Conservation (phyloP, 2,797 vertebrate species). For the Pelobates cultripes region DNA sequence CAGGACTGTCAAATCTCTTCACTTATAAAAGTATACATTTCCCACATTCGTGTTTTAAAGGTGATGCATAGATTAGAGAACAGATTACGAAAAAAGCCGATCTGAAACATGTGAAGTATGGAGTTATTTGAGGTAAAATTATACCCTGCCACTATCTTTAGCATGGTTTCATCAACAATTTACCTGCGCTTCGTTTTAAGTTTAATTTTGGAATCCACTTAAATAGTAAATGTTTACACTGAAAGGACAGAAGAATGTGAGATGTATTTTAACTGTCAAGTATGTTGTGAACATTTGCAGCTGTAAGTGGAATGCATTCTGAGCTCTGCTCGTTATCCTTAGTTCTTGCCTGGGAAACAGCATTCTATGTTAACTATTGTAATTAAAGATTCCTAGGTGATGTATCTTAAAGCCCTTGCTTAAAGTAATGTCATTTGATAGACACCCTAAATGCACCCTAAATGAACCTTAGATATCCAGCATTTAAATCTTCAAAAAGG, state of each 20-base stretch:
- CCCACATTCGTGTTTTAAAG: conserved; percentile 10
- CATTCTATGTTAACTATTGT: conserved; percentile 54
- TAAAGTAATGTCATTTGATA: background rate
- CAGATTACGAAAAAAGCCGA: background rate
- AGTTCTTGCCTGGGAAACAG: conserved; percentile 60
- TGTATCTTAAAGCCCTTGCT: background rate
- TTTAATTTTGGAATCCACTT: conserved; percentile 73
- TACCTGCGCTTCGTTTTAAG: conserved; percentile 70
- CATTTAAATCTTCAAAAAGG: too few species aligned
- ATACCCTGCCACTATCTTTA: conserved; percentile 55
- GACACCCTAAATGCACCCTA: too few species aligned
- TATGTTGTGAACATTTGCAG: conserved; percentile 76
- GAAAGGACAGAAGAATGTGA: conserved; percentile 75
- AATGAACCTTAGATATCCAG: too few species aligned
- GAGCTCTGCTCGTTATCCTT: conserved; percentile 52
- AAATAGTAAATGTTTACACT: conserved; percentile 77
- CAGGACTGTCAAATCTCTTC: background rate
- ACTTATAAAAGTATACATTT: background rate
- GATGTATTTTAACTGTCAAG: conserved; percentile 77
- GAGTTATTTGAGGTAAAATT: conserved; percentile 54
- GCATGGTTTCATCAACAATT: conserved; percentile 69
- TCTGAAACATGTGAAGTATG: background rate
- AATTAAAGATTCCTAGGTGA: conserved; percentile 42
- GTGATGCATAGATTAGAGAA: background rate
- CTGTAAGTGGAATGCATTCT: conserved; percentile 67